phyloP scores from a whole-genome alignment of 2,113 vertebrate genomes.

The Falco punctatus region DNA sequence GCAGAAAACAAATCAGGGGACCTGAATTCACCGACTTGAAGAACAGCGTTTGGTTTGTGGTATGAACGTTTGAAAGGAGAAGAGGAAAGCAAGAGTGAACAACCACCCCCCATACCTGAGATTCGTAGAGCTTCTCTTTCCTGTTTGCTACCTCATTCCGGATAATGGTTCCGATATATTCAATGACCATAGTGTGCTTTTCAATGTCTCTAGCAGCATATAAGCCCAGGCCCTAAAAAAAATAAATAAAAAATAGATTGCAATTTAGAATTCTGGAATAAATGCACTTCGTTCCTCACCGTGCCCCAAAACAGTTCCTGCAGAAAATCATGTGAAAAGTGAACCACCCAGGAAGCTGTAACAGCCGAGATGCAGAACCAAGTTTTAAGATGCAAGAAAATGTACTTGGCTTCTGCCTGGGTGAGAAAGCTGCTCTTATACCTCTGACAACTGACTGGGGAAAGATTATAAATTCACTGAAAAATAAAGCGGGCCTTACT shows the following conservation, averaged over 20 bases:
- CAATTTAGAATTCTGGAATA: not conserved
- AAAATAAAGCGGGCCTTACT: not conserved
- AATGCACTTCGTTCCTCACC: not conserved
- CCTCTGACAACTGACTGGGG: not conserved
- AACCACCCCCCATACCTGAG: conserved; percentile 79
- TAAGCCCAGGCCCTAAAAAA: conserved; percentile 89
- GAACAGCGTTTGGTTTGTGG: not conserved
- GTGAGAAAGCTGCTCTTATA: not conserved
- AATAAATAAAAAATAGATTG: accelerated
- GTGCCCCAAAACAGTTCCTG: not conserved
- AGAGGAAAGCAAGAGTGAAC: not conserved
- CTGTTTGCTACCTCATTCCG: conserved; percentile 96
- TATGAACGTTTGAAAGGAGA: not conserved
- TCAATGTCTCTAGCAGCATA: conserved; percentile 97
- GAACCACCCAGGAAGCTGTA: too few species aligned
- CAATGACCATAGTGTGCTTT: conserved; percentile 99
- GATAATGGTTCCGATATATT: conserved; percentile 97
- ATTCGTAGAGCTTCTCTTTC: conserved; percentile 95
- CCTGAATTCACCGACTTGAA: not conserved
- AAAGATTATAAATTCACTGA: not conserved
- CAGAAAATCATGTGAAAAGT: not conserved
- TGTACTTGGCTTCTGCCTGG: not conserved
- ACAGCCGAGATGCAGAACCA: not conserved
- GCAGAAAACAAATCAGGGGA: not conserved
- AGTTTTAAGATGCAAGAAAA: not conserved